Base-by-base conservation (phyloP, 2,797 vertebrate species). In the Eleutherodactylus coqui region DNA sequence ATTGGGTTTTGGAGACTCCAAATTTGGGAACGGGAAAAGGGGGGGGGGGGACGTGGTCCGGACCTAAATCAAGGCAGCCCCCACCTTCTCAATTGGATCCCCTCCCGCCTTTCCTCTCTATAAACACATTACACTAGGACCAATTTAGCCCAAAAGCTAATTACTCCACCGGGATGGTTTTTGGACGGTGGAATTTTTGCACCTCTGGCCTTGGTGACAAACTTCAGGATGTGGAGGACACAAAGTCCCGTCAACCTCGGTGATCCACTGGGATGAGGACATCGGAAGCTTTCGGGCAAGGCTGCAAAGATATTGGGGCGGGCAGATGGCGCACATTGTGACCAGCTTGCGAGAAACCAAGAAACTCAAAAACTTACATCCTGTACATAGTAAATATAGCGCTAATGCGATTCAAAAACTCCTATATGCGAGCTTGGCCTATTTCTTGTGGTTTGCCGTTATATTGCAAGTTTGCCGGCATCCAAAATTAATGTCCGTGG, bases 101-200 rank as follows among this genome's bases (percentile, higher is more conserved):
- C 21, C 9, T 14, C 36, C 67, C 36, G 24, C 1, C 21, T 41
- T 41, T n/a, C 13, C 11, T 45, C 3, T 3, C 11, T 36, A 36
- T 69, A 69, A 38, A 69, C 64, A 69, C 64, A 69, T 69, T n/a
- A 69, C 19, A 21, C 17, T 38, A 43, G 5, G 24, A 38, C 21
- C 69, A 72, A 43, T n/a, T 41, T 6, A 43, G 38, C 41, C 41
- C 27, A 24, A n/a, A 5, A 73, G 70, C 24, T 27, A 45, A 73
- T 73, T 73, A 45, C 10, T 41, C 70, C 24, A n/a, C 11, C 70
- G 27, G 70, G 41, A 73, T 73, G 70, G n/a, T 73, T 43, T 73
- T 73, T 73, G 24, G 64, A 38, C 60, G 6, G 60, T 64, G 60
- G 67, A 41, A 73, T 45, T 45, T n/a, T 73, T n/a, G 41, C 70